phyloP scores from a whole-genome alignment of 2,888 invertebrate genomes.

The Hypercompe scribonia region DNA sequence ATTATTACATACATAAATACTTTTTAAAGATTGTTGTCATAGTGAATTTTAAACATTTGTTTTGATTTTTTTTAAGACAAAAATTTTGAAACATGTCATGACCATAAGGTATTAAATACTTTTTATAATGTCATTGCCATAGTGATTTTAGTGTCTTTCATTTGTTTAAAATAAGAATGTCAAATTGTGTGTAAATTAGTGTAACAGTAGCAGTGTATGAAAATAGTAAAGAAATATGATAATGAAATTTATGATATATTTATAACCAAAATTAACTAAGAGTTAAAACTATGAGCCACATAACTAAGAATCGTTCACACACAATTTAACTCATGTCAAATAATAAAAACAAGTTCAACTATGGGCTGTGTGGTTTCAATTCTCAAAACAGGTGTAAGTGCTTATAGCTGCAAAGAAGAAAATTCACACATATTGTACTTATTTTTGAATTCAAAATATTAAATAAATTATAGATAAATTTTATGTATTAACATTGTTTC shows the following conservation, averaged over 20 bases:
- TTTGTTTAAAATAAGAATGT: slow-evolving; percentile 21
- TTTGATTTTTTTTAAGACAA: background rate
- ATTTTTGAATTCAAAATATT: background rate
- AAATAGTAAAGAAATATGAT: background rate
- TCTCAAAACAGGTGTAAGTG: slow-evolving; percentile 47
- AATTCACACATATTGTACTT: background rate
- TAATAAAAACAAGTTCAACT: background rate
- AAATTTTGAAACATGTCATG: background rate
- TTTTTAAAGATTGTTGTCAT: background rate
- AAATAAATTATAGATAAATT: background rate
- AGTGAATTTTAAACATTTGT: background rate
- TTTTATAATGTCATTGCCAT: slow-evolving; percentile 8
- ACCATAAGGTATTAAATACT: slow-evolving; percentile 2
- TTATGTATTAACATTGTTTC: slow-evolving; percentile 52
- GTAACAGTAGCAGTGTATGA: background rate
- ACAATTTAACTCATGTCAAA: background rate
- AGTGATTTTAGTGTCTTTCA: background rate
- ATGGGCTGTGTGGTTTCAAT: slow-evolving; percentile 38
- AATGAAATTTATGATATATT: slow-evolving; percentile 2
- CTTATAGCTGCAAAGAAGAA: slow-evolving; percentile 2
- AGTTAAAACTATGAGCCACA: slow-evolving; percentile 6
- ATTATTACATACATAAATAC: background rate
- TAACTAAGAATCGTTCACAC: background rate
- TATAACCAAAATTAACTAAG: background rate
- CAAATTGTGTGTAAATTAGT: slow-evolving; percentile 8